A percentile compares a stretch with the other conserved stretches of the same genome.
phyloP scores from a whole-genome alignment of 1,140 invertebrate genomes.

The Drosophila oshimai region DNA sequence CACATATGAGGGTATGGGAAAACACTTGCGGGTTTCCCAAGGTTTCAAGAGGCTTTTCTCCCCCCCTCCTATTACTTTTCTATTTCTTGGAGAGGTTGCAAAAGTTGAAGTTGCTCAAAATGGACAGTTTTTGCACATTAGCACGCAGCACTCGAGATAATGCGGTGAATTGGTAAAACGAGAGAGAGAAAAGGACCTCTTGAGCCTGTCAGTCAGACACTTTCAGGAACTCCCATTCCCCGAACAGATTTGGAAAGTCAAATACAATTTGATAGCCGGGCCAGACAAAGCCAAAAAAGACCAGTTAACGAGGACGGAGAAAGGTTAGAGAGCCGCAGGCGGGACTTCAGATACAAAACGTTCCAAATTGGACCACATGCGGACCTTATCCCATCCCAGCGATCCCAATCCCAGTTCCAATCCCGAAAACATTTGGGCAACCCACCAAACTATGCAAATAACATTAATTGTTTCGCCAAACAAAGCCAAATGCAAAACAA shows the following conservation, averaged over 20 bases:
- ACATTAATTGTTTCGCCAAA: conserved; percentile 78
- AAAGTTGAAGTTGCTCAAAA: conserved; percentile 37
- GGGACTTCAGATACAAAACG: conserved; percentile 22
- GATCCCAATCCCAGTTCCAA: too few species aligned
- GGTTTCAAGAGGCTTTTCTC: conserved; percentile 46
- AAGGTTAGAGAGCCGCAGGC: conserved; percentile 23
- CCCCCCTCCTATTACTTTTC: neutral
- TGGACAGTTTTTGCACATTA: conserved; percentile 73
- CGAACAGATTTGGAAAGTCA: conserved; percentile 72
- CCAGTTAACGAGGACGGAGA: conserved; percentile 32
- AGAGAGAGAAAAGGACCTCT: conserved; percentile 36
- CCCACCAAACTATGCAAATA: conserved; percentile 73
- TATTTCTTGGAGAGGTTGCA: conserved; percentile 24
- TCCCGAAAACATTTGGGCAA: conserved; percentile 12
- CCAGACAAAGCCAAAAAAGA: conserved; percentile 29
- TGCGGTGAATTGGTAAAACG: conserved; percentile 47
- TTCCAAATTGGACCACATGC: conserved; percentile 58
- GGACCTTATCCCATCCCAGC: conserved; percentile 16
- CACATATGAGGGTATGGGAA: conserved; percentile 15
- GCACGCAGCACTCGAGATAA: conserved; percentile 64
- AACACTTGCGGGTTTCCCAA: conserved; percentile 62
- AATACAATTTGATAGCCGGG: conserved; percentile 69
- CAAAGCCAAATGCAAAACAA: conserved; percentile 59
- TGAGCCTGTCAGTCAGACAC: conserved; percentile 62
- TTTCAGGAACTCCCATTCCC: conserved; percentile 9